Conservation (phyloP, 2,113 vertebrate genomes). For the Pelobates fuscus region DNA sequence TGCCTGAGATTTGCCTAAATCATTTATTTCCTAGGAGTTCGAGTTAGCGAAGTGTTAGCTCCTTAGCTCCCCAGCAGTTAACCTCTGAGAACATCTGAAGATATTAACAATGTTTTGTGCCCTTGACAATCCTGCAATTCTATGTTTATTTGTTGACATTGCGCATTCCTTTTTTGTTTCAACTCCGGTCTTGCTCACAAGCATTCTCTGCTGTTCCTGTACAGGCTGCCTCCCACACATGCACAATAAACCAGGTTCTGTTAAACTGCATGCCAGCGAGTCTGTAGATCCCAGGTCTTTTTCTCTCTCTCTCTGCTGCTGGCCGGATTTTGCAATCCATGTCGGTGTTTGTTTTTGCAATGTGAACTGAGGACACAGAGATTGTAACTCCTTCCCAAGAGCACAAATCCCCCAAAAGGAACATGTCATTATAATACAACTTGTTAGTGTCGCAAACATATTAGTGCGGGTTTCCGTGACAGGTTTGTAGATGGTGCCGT, state of each 20-base stretch:
- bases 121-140: not conserved
- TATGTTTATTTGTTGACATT: constrained; percentile 33
- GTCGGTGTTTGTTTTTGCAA: too few species aligned
- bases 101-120: constrained; percentile 5
- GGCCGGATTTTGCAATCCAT: too few species aligned
- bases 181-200: not conserved
- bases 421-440: too few species aligned
- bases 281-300: not conserved
- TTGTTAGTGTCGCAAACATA: too few species aligned
- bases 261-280: constrained; percentile 26
- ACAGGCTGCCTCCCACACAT: constrained; percentile 28
- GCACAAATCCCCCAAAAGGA: too few species aligned
- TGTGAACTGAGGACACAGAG: too few species aligned
- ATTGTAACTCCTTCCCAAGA: too few species aligned
- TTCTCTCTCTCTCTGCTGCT: too few species aligned
- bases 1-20: not conserved
- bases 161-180: constrained; percentile 6
- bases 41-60: constrained; percentile 1
- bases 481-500: too few species aligned
- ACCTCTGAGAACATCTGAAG: constrained; percentile 29
- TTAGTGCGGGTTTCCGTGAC: too few species aligned
- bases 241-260: constrained; percentile 49
- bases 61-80: not conserved
- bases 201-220: not conserved
- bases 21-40: not conserved